phyloP scores from a whole-genome alignment of 2,113 vertebrate species.

The human (Homo sapiens) region GRCh38 chr5:69553001-69553500 shows the following conservation, averaged over 20 bases:
- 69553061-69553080: too few species aligned
- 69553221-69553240: not conserved
- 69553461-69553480: not conserved
- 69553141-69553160: not conserved
- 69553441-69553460: not conserved
- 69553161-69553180: slow-evolving; percentile 14
- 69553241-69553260: not conserved
- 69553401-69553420: not conserved
- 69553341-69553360: not conserved
- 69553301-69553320: not conserved
- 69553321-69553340: not conserved
- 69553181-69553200: not conserved
- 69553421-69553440: not conserved
- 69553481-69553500: not conserved
- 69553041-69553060: too few species aligned
- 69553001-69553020: too few species aligned
- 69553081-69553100: too few species aligned
- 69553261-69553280: not conserved
- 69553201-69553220: not conserved
- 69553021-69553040: too few species aligned
- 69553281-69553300: not conserved
- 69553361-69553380: not conserved
- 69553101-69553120: too few species aligned
- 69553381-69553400: not conserved
- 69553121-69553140: too few species aligned